phyloP scores from a whole-genome alignment of 1,140 invertebrate genomes.

The Papilio helenus region DNA sequence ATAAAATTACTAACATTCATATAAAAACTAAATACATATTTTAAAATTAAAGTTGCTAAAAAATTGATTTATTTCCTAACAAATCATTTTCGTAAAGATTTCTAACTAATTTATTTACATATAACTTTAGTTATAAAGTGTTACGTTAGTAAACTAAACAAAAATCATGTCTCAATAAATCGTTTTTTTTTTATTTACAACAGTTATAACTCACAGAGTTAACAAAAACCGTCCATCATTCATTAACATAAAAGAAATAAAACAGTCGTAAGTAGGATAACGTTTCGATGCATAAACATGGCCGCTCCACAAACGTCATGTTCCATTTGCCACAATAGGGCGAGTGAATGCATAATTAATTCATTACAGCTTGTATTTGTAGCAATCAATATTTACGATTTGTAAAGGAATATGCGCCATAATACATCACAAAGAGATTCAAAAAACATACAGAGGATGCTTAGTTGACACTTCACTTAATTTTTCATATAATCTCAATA shows the following conservation, averaged over 20 bases:
- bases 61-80: too few species aligned
- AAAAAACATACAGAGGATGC: too few species aligned
- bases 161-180: not conserved
- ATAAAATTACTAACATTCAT: too few species aligned
- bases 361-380: not conserved
- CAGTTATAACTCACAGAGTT: conserved; percentile 5
- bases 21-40: too few species aligned
- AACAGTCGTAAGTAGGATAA: conserved; percentile 29
- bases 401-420: not conserved
- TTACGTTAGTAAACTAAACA: not conserved
- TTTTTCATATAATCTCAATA: not conserved
- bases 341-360: conserved; percentile 19
- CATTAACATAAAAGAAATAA: conserved; percentile 32
- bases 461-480: too few species aligned
- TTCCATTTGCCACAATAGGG: conserved; percentile 38
- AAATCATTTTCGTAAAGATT: not conserved
- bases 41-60: too few species aligned
- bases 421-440: not conserved
- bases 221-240: conserved; percentile 9
- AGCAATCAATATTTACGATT: not conserved
- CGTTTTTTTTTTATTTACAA: not conserved
- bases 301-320: conserved; percentile 39
- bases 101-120: not conserved
- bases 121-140: too few species aligned
- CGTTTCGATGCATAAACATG: conserved; percentile 39